These are phyloP conservation scores for Gasterosteus nipponicus DNA, from an alignment of 2,113 vertebrate species.

Conservation along the genomic window DNA sequence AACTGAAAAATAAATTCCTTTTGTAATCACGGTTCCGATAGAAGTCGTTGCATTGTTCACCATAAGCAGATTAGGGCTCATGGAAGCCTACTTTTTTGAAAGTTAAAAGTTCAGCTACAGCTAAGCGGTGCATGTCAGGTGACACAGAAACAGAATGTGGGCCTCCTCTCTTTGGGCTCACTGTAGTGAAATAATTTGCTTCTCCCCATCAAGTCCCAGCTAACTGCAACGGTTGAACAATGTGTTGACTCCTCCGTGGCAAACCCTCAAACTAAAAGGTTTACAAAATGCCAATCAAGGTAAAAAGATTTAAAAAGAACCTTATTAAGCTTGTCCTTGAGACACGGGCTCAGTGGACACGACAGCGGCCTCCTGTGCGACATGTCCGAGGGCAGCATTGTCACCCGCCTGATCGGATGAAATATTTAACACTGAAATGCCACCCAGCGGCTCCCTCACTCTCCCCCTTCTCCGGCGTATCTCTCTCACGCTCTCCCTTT, in stretches of 20 bases:
- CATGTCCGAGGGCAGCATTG: constrained; percentile 50
- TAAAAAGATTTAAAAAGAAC: constrained; percentile 21
- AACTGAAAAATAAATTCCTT: constrained; percentile 43
- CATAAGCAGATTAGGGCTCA: constrained; percentile 66
- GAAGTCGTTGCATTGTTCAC: constrained; percentile 47
- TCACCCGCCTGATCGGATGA: constrained; percentile 60
- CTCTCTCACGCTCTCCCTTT: constrained; percentile 44
- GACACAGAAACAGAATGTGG: constrained; percentile 20
- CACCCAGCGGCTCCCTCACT: constrained; percentile 47
- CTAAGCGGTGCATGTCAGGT: constrained; percentile 34
- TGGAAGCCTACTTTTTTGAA: constrained; percentile 31
- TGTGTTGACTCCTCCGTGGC: background rate
- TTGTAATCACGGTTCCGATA: constrained; percentile 42
- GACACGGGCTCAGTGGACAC: constrained; percentile 6
- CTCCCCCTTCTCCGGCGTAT: constrained; percentile 37
- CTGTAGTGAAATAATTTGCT: constrained; percentile 39
- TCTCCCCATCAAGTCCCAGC: constrained; percentile 17
- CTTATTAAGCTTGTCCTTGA: constrained; percentile 2
- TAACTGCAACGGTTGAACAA: constrained; percentile 8
- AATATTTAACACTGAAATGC: constrained; percentile 75
- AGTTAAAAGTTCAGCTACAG: constrained; percentile 24
- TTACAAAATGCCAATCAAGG: background rate
- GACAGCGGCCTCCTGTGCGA: constrained; percentile 42
- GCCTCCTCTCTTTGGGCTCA: constrained; percentile 27
- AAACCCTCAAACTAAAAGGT: background rate